Evolutionary conservation across 1,140 invertebrate genomes (phyloP).

Genomic region (Eriosoma lanigerum): DNA sequence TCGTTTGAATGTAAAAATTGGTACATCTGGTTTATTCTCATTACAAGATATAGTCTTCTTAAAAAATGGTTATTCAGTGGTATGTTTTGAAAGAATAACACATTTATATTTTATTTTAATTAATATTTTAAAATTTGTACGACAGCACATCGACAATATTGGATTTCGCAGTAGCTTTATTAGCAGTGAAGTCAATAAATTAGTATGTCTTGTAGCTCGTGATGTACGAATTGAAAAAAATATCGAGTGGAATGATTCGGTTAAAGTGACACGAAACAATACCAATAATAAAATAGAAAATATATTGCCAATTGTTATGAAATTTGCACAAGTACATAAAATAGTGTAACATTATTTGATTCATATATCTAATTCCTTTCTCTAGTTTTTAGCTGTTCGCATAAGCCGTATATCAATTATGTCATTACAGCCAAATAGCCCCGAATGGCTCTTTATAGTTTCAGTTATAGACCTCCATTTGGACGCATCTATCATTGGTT

Average conservation of each 20-base stretch:
- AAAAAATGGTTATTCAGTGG: constrained; percentile 47
- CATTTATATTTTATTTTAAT: not conserved
- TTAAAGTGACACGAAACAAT: constrained; percentile 50
- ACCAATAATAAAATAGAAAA: constrained; percentile 54
- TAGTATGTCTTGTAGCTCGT: constrained; percentile 78
- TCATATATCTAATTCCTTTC: constrained; percentile 53
- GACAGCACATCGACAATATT: constrained; percentile 82
- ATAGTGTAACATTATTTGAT: not conserved
- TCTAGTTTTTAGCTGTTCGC: constrained; percentile 81
- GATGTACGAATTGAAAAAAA: constrained; percentile 84
- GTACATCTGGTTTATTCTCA: constrained; percentile 40
- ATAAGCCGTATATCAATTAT: constrained; percentile 79
- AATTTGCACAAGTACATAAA: constrained; percentile 68
- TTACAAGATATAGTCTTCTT: constrained; percentile 43
- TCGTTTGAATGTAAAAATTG: constrained; percentile 31
- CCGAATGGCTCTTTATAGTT: constrained; percentile 72
- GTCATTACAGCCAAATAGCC: constrained; percentile 65
- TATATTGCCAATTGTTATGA: constrained; percentile 60
- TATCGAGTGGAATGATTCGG: constrained; percentile 58
- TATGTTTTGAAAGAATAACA: not conserved
- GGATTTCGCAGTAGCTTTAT: constrained; percentile 85
- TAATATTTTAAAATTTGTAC: constrained; percentile 47
- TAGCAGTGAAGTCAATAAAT: constrained; percentile 84
- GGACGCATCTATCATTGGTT: constrained; percentile 74
- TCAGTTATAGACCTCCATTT: constrained; percentile 74